Conservation (phyloP, 2,888 invertebrate genomes). For the Monoplex corrugatus region DNA sequence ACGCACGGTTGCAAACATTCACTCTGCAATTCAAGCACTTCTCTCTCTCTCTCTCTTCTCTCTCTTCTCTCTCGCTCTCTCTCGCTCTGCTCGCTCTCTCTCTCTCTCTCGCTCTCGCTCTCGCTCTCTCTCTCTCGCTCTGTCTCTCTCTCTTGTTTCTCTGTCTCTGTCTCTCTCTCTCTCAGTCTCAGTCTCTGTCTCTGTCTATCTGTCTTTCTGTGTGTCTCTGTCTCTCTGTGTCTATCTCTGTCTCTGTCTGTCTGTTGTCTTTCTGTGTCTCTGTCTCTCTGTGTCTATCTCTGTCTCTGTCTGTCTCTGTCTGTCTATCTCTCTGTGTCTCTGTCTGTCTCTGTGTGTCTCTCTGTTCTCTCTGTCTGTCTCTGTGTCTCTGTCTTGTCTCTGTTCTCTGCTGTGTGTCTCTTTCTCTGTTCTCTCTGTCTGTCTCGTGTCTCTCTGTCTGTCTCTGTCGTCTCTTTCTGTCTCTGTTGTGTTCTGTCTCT, state of each 20-base stretch:
- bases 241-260: too few species aligned
- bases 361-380: background rate
- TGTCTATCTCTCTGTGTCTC: background rate
- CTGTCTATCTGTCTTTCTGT: background rate
- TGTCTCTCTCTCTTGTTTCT: background rate
- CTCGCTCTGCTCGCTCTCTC: too few species aligned
- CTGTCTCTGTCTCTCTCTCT: background rate
- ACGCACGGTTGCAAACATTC: too few species aligned
- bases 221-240: too few species aligned
- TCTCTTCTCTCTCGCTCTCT: constrained; percentile 3
- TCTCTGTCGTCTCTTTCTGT: constrained; percentile 32
- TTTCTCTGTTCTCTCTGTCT: background rate
- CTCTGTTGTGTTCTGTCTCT: background rate
- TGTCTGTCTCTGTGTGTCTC: background rate
- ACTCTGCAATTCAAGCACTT: too few species aligned
- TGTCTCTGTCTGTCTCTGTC: background rate
- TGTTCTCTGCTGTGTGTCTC: too few species aligned
- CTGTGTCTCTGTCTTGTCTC: background rate
- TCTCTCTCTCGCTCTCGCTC: too few species aligned
- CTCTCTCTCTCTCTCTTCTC: background rate
- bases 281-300: too few species aligned
- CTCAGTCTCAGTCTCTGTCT: background rate
- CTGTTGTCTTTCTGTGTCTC: too few species aligned
- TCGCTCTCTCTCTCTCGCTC: background rate
- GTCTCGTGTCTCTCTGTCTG: background rate